Evolutionary conservation across 2,797 vertebrate genomes (phyloP), one percentile per base, ranked within the genome.

Genomic region (Malacoraja senta): DNA sequence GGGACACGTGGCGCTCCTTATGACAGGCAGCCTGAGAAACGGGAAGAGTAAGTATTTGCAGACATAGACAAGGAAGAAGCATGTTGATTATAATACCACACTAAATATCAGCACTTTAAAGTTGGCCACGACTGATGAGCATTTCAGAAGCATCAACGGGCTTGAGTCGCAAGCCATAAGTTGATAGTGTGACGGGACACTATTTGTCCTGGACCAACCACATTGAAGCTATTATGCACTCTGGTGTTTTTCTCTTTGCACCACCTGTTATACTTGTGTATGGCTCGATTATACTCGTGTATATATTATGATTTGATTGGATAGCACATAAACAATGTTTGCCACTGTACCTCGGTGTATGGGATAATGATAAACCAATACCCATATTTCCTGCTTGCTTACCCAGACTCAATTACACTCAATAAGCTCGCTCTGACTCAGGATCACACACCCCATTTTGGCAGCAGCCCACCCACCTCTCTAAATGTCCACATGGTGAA

Each of bases 1-100:
- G 98, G 95, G 99, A 99, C 3, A 99, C 98, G 0, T 98, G 98
- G 1, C 98, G 97, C 94, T 99, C 98, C 94, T 98, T 99, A 93
- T 99, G 99, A 95, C 98, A 99, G 1, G 99, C 97, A 19, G 99
- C 99, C 99, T 99, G 93, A 32, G 94, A 68, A 29, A 3, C 81
- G 3, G 29, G 63, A 32, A 6, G 93, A 32, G 53, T n/a, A 15
- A 65, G 29, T 32, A 8, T 21, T 12, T 15, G 0, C 21, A 4
- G 58, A 21, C 32, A 29, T 2, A 88, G n/a, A 9, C 21, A 19
- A 17, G 29, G 63, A 35, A n/a, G 32, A 88, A 88, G 17, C n/a
- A 35, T 15, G 4, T 35, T 68, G n/a, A 35, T 35, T 12, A 21
- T 26, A 83, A 8, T 44, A 44, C 44, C 13, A 61, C 81, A 4